Evolutionary conservation across 2,113 vertebrate genomes (phyloP).

Genomic region (Sakesphorus luctuosus): DNA sequence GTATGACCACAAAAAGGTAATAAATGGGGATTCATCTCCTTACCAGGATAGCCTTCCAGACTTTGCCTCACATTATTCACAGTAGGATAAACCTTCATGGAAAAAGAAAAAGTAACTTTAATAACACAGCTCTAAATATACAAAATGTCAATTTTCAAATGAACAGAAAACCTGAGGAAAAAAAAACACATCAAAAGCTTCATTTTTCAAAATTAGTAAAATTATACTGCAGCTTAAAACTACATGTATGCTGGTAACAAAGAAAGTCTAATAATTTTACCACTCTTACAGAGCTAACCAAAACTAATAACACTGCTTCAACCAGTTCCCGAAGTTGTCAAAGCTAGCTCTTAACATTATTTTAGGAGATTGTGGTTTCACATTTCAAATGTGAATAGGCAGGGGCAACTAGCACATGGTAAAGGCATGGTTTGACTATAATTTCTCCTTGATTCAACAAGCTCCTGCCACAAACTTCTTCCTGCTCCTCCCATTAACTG

Average conservation of each 20-base stretch:
- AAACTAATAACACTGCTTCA: neutral
- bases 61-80: slow-evolving; percentile 94
- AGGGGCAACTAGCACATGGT: neutral
- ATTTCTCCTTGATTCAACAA: neutral
- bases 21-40: neutral
- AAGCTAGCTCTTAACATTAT: neutral
- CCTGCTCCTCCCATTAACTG: neutral
- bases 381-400: neutral
- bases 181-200: neutral
- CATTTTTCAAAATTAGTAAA: neutral
- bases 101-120: neutral
- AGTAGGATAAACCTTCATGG: slow-evolving; percentile 89
- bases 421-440: neutral
- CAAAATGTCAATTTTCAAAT: neutral
- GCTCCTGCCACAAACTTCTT: neutral
- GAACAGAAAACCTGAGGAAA: neutral
- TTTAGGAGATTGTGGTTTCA: neutral
- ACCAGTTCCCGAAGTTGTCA: neutral
- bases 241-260: neutral
- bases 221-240: neutral
- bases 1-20: neutral
- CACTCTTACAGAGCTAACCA: neutral
- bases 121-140: neutral
- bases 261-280: neutral
- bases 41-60: slow-evolving; percentile 97